Evolutionary conservation across 2,797 vertebrate species (phyloP).

Genomic region (Tarsius wallacei): DNA sequence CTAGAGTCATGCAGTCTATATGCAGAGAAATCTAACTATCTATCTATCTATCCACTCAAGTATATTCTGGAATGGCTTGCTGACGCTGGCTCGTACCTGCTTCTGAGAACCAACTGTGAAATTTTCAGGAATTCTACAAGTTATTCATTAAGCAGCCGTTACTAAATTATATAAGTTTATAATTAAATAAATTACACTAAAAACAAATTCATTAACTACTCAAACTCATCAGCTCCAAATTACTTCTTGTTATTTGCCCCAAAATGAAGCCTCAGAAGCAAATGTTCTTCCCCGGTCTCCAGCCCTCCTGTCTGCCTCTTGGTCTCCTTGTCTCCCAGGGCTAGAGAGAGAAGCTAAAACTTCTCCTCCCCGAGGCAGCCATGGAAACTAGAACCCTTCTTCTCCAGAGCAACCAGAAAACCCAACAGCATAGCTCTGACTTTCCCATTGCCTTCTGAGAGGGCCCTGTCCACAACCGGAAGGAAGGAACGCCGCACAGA

Average conservation of each 20-base stretch:
- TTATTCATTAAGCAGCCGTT: not conserved
- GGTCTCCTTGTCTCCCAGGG: too few relatives aligned
- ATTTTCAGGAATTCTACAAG: not conserved
- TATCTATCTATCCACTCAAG: not conserved
- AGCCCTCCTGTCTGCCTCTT: too few relatives aligned
- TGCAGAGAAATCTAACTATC: not conserved
- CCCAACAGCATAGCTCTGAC: too few relatives aligned
- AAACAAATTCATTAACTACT: not conserved
- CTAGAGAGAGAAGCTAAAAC: too few relatives aligned
- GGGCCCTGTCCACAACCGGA: too few relatives aligned
- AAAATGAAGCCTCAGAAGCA: too few relatives aligned
- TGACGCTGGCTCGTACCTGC: not conserved
- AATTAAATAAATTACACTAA: not conserved
- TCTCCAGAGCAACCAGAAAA: too few relatives aligned
- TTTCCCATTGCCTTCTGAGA: too few relatives aligned
- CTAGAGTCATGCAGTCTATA: not conserved
- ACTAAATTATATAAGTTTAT: not conserved
- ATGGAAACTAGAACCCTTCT: too few relatives aligned
- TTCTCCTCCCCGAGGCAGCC: too few relatives aligned
- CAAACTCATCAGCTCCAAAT: not conserved
- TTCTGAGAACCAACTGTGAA: not conserved
- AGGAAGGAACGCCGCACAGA: too few relatives aligned
- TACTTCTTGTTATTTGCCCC: not conserved
- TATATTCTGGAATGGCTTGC: not conserved
- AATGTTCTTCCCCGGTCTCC: too few relatives aligned